These are phyloP conservation scores for Helostoma temminkii DNA, from an alignment of 2,797 vertebrate genomes.

Conservation along the genomic window DNA sequence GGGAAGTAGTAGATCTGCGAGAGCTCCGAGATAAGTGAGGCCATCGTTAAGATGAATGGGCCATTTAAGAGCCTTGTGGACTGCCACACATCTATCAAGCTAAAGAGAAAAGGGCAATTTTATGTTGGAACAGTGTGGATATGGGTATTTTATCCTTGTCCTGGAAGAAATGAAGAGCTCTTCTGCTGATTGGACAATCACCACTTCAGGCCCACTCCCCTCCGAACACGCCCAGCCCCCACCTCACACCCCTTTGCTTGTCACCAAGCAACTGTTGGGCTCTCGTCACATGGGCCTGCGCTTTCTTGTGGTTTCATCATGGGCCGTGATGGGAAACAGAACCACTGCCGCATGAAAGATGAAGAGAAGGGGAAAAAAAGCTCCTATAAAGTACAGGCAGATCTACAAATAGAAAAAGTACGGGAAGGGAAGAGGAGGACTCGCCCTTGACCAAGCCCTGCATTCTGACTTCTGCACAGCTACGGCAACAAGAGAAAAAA, in stretches of 20 bases:
- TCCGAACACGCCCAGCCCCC: constrained; percentile 23
- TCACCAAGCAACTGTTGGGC: constrained; percentile 73
- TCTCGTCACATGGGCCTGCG: constrained; percentile 69
- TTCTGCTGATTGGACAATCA: constrained; percentile 56
- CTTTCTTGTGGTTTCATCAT: constrained; percentile 86
- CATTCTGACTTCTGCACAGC: constrained; percentile 65
- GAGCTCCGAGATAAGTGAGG: constrained; percentile 75
- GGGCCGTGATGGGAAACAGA: constrained; percentile 85
- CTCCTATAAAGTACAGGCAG: constrained; percentile 77
- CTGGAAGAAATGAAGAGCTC: constrained; percentile 39
- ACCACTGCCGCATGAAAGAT: constrained; percentile 79
- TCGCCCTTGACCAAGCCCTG: constrained; percentile 71
- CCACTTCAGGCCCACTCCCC: constrained; percentile 43
- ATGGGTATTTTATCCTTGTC: constrained; percentile 48
- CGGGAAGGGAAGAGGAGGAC: constrained; percentile 69
- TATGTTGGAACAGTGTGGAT: constrained; percentile 20
- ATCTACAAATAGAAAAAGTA: constrained; percentile 83
- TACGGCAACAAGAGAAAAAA: constrained; percentile 46
- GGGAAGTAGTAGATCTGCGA: constrained; percentile 76
- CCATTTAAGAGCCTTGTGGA: constrained; percentile 63
- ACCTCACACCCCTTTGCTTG: constrained; percentile 43
- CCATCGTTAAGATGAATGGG: constrained; percentile 74
- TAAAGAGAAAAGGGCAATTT: constrained; percentile 40
- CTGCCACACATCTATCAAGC: constrained; percentile 64
- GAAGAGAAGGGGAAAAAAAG: constrained; percentile 24